Percentiles rank a stretch among this genome's conserved stretches.
Conservation (phyloP, 2,113 vertebrate genomes). For the Prinia subflava region DNA sequence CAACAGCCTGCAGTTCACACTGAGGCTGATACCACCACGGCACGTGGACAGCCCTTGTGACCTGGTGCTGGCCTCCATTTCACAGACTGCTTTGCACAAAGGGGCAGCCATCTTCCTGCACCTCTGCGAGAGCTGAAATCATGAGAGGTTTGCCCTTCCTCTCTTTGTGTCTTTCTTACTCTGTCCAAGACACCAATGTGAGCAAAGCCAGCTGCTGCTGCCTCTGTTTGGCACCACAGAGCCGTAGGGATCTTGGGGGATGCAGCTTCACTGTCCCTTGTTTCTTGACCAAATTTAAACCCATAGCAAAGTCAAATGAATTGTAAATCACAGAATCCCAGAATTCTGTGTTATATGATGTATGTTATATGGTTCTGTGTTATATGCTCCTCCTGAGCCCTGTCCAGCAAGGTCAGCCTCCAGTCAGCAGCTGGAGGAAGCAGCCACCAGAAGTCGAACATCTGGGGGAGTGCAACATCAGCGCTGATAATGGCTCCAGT, state of each 20-base stretch:
- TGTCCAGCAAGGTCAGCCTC: background rate
- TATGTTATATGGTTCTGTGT: too few relatives aligned
- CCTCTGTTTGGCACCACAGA: background rate
- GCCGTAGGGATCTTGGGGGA: rapidly evolving
- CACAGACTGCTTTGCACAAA: background rate
- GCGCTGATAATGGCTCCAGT: background rate
- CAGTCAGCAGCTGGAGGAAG: background rate
- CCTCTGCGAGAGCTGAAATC: background rate
- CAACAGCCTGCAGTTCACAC: background rate
- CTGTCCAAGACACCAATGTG: rapidly evolving
- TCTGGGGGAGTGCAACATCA: background rate
- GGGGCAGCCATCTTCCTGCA: background rate
- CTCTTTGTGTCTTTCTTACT: background rate
- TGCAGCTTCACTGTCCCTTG: too few relatives aligned
- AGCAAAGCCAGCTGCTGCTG: background rate
- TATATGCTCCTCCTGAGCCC: background rate
- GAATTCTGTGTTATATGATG: too few relatives aligned
- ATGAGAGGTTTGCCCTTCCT: background rate
- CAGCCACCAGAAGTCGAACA: background rate
- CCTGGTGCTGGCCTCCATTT: background rate
- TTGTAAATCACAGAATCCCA: background rate
- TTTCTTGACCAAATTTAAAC: background rate
- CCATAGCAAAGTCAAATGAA: background rate
- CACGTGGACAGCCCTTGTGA: background rate
- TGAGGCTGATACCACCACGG: background rate